Conservation (phyloP, 2,797 vertebrate genomes). For the Bufotes viridis region DNA sequence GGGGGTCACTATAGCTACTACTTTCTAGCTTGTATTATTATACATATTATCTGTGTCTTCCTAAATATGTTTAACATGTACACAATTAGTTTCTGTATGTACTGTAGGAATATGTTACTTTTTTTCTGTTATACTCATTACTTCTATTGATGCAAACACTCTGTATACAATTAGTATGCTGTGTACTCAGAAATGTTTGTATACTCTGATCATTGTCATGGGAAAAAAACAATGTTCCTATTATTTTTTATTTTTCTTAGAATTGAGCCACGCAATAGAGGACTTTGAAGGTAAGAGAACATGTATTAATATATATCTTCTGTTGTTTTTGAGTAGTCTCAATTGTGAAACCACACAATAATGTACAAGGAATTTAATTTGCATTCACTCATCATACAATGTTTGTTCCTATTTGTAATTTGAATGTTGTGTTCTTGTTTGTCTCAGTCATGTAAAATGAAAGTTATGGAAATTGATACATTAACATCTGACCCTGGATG, state of each 20-base stretch:
- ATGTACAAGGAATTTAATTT: not conserved
- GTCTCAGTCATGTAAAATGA: not conserved
- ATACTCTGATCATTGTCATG: not conserved
- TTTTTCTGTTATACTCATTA: no score
- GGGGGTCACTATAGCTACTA: no score
- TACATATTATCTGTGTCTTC: no score
- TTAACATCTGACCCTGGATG: no score
- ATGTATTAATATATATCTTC: not conserved
- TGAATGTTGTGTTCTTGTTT: not conserved
- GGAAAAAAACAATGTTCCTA: not conserved
- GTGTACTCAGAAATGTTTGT: not conserved
- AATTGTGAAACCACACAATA: not conserved
- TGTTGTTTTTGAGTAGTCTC: not conserved
- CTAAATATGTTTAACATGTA: no score
- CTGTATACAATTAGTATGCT: no score
- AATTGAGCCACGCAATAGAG: constrained; percentile 79
- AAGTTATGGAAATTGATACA: no score
- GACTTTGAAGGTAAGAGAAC: constrained; percentile 80
- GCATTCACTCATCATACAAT: not conserved
- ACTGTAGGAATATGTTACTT: no score
- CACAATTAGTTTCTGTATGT: no score
- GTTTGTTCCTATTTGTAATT: not conserved
- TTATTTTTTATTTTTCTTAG: constrained; percentile 69
- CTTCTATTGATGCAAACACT: no score
- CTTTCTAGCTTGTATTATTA: no score